A percentile compares a stretch with the other conserved stretches of the same genome.
phyloP scores from a whole-genome alignment of 2,797 vertebrate species.

The Pelochelys cantorii region DNA sequence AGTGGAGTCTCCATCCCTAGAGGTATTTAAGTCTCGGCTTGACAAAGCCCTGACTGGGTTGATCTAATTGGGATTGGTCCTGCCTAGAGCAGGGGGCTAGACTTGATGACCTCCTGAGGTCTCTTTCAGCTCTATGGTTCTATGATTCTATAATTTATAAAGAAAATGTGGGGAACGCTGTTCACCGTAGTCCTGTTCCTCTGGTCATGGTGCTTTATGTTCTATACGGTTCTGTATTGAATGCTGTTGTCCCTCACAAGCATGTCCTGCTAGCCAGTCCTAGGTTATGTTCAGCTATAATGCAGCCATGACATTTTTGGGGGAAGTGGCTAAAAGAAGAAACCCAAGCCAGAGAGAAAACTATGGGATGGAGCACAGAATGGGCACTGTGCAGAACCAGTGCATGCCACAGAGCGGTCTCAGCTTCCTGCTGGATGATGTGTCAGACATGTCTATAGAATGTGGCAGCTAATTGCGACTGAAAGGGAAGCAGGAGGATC shows the following conservation, averaged over 20 bases:
- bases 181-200: not conserved
- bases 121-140: too few relatives aligned
- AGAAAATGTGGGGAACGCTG: not conserved
- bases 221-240: not conserved
- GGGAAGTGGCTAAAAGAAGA: not conserved
- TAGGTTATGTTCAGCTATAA: not conserved
- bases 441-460: constrained; percentile 29
- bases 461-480: constrained; percentile 30
- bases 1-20: too few relatives aligned
- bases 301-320: not conserved
- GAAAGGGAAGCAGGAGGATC: not conserved
- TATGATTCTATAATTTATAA: too few relatives aligned
- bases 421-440: not conserved
- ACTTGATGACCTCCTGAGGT: too few relatives aligned
- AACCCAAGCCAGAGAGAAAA: not conserved
- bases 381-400: not conserved
- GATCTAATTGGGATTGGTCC: too few relatives aligned
- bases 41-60: too few relatives aligned
- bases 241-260: not conserved
- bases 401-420: not conserved
- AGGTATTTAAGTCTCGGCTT: too few relatives aligned
- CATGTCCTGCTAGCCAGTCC: not conserved
- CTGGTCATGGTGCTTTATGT: not conserved
- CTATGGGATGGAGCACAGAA: not conserved
- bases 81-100: too few relatives aligned